Percentiles rank a stretch among this genome's conserved stretches.
Evolutionary conservation across 1,140 invertebrate genomes (phyloP).

Genomic region (Stegodyphus dumicola): DNA sequence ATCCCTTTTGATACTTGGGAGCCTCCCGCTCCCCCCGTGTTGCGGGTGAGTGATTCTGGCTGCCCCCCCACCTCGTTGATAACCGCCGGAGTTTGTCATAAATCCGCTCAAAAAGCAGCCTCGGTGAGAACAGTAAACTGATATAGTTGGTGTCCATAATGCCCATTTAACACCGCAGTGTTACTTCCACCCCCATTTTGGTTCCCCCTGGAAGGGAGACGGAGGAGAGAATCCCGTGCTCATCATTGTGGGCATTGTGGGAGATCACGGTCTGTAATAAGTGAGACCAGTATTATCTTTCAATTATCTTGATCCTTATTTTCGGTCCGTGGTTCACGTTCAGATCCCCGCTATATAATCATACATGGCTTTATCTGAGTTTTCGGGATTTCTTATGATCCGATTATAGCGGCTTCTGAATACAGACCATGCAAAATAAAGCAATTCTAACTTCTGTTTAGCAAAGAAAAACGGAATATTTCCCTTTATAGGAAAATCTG

Average conservation of each 20-base stretch:
- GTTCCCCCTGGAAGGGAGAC: not conserved
- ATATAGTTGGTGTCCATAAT: conserved; percentile 54
- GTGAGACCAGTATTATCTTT: conserved; percentile 40
- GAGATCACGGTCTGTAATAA: conserved; percentile 20
- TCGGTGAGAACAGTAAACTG: conserved; percentile 58
- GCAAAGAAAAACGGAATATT: no score
- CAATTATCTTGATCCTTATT: conserved; percentile 45
- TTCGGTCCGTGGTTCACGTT: not conserved
- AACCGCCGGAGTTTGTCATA: conserved; percentile 47
- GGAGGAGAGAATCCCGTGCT: no score
- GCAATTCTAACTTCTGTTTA: no score
- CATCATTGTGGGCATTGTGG: conserved; percentile 33
- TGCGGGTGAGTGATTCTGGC: conserved; percentile 36
- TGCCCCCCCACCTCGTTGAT: conserved; percentile 13
- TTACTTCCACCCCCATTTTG: not conserved
- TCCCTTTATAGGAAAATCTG: no score
- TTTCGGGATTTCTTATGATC: no score
- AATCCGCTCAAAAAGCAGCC: conserved; percentile 33
- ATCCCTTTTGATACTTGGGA: conserved; percentile 38
- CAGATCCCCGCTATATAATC: no score
- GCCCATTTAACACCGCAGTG: conserved; percentile 37
- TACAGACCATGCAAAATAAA: no score
- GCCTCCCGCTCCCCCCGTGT: conserved; percentile 16
- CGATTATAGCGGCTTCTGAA: no score
- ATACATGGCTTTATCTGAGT: no score